Evolutionary conservation across 2,888 invertebrate species (phyloP).

Genomic region (Gymnoscelis rufifasciata): DNA sequence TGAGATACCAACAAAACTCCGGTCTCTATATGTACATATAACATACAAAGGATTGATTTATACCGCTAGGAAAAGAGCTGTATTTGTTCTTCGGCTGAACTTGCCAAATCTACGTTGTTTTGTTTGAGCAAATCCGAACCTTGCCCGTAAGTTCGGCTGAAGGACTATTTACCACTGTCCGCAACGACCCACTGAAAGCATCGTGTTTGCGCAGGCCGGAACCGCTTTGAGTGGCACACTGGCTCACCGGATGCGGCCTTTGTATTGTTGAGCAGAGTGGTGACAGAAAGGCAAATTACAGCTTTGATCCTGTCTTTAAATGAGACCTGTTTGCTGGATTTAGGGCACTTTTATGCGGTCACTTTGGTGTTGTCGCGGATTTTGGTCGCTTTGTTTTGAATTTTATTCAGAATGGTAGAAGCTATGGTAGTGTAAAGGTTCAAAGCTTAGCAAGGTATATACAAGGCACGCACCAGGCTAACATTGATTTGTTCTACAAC

Average conservation of each 20-base stretch:
- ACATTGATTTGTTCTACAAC: too few species aligned
- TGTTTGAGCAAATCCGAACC: not conserved
- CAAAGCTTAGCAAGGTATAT: too few species aligned
- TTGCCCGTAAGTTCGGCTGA: not conserved
- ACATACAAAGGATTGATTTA: too few species aligned
- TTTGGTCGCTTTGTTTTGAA: slow-evolving; percentile 1
- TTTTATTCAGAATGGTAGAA: too few species aligned
- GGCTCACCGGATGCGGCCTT: slow-evolving; percentile 29
- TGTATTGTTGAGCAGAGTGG: slow-evolving; percentile 27
- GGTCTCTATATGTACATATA: too few species aligned
- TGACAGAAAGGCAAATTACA: slow-evolving; percentile 37
- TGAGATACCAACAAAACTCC: too few species aligned
- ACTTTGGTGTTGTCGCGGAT: slow-evolving; percentile 13
- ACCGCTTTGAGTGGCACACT: slow-evolving; percentile 30
- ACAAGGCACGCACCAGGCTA: too few species aligned
- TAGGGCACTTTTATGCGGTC: slow-evolving; percentile 10
- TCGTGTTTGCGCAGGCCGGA: slow-evolving; percentile 27
- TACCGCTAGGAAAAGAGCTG: too few species aligned
- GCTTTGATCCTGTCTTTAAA: slow-evolving; percentile 39
- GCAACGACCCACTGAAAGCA: slow-evolving; percentile 20
- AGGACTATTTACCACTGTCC: slow-evolving; percentile 8
- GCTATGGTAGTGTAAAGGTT: too few species aligned
- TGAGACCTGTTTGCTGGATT: slow-evolving; percentile 23
- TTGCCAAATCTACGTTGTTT: not conserved
- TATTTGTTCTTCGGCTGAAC: not conserved